phyloP scores from a whole-genome alignment of 2,888 invertebrate genomes.

The Harmothoe impar region DNA sequence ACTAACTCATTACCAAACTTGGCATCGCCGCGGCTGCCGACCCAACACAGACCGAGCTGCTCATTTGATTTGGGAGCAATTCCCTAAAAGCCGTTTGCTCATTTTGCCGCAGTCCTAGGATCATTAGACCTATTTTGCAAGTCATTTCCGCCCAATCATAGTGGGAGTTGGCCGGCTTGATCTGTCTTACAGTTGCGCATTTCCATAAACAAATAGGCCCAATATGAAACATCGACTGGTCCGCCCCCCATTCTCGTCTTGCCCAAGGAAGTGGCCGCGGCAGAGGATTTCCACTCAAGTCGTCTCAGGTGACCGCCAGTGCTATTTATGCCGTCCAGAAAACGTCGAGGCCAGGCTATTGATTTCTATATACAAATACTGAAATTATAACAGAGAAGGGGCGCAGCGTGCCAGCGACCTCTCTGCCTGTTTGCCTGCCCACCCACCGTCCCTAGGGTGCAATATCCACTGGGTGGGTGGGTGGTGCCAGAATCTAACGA shows the following conservation, averaged over 20 bases:
- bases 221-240: conserved; percentile 62
- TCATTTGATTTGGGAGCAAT: conserved; percentile 62
- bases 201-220: conserved; percentile 62
- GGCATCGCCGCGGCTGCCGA: conserved; percentile 48
- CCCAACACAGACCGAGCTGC: conserved; percentile 46
- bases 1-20: conserved; percentile 63
- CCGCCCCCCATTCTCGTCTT: conserved; percentile 12
- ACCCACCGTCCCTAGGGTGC: conserved; percentile 21
- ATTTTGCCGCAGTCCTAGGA: conserved; percentile 59
- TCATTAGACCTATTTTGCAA: conserved; percentile 63
- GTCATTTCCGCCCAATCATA: conserved; percentile 63
- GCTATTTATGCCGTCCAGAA: conserved; percentile 59
- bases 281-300: conserved; percentile 58
- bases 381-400: conserved; percentile 56
- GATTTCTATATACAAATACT: conserved; percentile 63
- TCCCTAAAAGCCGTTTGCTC: conserved; percentile 63
- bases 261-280: conserved; percentile 54
- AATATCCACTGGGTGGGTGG: conserved; percentile 30
- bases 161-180: conserved; percentile 34
- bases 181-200: conserved; percentile 61
- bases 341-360: conserved; percentile 50
- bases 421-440: conserved; percentile 46
- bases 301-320: conserved; percentile 59
- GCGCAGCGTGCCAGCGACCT: conserved; percentile 5
- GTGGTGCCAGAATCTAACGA: conserved; percentile 16